Conservation (phyloP, 2,888 invertebrate species). For the Ennomos fuscantarius region DNA sequence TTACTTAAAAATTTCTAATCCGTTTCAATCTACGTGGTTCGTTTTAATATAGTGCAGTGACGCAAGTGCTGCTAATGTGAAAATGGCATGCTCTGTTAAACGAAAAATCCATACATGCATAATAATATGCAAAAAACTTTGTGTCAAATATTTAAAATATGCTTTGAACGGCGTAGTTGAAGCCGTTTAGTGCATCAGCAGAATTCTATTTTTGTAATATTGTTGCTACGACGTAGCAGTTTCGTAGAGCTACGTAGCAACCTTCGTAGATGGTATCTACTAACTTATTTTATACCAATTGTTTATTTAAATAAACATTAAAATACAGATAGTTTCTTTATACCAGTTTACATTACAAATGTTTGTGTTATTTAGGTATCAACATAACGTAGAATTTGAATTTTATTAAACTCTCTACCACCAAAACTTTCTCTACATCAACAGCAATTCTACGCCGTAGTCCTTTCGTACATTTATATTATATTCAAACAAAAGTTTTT, state of each 20-base stretch:
- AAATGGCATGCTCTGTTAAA: slow-evolving; percentile 38
- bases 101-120: slow-evolving; percentile 21
- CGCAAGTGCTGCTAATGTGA: slow-evolving; percentile 38
- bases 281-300: no score
- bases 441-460: slow-evolving; percentile 13
- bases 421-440: slow-evolving; percentile 5
- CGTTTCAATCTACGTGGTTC: no score
- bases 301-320: no score
- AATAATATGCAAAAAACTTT: slow-evolving; percentile 26
- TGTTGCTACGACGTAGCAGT: slow-evolving; percentile 15
- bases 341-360: no score
- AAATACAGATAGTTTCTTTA: no score
- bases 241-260: slow-evolving; percentile 20
- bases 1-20: no score
- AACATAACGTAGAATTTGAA: slow-evolving; percentile 10
- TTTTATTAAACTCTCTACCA: slow-evolving; percentile 7
- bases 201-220: slow-evolving; percentile 16
- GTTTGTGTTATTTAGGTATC: slow-evolving; percentile 5
- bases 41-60: slow-evolving; percentile 36
- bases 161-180: neutral
- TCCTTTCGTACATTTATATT: slow-evolving; percentile 17
- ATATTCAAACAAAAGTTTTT: slow-evolving; percentile 26
- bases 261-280: neutral
- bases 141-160: slow-evolving; percentile 8
- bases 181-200: slow-evolving; percentile 24